Conservation (phyloP, 64 coral and sea anemone species). For the Actinia tenebrosa region DNA sequence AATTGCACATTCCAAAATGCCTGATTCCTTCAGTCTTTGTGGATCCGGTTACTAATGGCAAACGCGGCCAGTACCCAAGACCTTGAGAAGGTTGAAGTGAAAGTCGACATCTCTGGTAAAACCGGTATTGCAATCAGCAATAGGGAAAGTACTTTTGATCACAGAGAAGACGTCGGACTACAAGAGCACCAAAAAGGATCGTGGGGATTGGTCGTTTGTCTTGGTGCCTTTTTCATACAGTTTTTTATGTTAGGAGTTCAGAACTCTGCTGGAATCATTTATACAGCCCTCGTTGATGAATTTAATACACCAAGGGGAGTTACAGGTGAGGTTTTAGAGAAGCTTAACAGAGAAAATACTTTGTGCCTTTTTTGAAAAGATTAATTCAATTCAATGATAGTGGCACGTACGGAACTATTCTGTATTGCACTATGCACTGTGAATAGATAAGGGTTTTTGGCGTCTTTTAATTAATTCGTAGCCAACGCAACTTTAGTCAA, state of each 20-base stretch:
- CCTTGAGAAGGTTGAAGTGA: not conserved
- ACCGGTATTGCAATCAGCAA: not conserved
- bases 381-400: not conserved
- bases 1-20: not conserved
- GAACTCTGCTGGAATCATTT: constrained; percentile 88
- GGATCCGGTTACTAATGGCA: not conserved
- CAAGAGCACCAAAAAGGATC: constrained; percentile 58
- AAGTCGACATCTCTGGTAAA: not conserved
- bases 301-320: constrained; percentile 43
- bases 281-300: constrained; percentile 56
- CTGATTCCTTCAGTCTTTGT: not conserved
- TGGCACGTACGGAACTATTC: too few species aligned
- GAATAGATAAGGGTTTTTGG: too few species aligned
- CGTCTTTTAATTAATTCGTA: too few species aligned
- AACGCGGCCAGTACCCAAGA: not conserved
- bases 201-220: constrained; percentile 90
- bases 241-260: constrained; percentile 94
- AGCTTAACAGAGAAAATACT: too few species aligned
- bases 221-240: constrained; percentile 86
- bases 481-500: too few species aligned
- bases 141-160: not conserved
- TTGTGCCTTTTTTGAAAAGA: not conserved
- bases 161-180: not conserved
- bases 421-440: too few species aligned
- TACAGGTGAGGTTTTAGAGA: constrained; percentile 36